These are phyloP conservation scores for Parazoanthus darwini DNA, from an alignment of 92 coral and sea anemone species.

Conservation along the genomic window DNA sequence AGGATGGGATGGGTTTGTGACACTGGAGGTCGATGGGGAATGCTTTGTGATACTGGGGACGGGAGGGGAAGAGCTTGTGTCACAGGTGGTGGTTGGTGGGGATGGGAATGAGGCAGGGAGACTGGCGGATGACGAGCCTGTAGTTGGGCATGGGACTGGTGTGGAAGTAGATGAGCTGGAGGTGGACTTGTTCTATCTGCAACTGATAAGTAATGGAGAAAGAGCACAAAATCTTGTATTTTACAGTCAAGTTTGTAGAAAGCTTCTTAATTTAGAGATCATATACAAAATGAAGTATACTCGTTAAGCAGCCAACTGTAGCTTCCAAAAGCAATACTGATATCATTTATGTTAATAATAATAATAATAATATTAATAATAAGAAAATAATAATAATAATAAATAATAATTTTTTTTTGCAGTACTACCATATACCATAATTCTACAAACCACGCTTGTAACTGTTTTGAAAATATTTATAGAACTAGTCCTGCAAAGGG, in stretches of 20 bases:
- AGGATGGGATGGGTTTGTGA: not conserved
- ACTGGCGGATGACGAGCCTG: constrained; percentile 3
- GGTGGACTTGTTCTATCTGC: constrained; percentile 45
- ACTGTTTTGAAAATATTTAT: too few relatives aligned
- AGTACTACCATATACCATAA: too few relatives aligned
- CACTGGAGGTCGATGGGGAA: not conserved
- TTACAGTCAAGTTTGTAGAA: not conserved
- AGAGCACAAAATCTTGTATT: too few relatives aligned
- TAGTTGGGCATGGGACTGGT: not conserved
- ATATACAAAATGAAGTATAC: too few relatives aligned
- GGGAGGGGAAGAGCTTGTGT: not conserved
- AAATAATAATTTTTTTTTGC: too few relatives aligned
- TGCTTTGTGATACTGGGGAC: not conserved
- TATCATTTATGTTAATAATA: too few relatives aligned
- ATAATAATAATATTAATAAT: too few relatives aligned
- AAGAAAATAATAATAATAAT: too few relatives aligned
- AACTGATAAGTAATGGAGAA: constrained; percentile 16
- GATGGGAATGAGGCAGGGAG: constrained; percentile 12
- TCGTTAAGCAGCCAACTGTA: not conserved
- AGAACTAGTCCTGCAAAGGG: too few relatives aligned
- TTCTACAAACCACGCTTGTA: too few relatives aligned
- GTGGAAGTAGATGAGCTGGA: constrained; percentile 24
- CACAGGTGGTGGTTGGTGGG: not conserved
- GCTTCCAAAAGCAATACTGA: too few relatives aligned
- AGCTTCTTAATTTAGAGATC: not conserved